Evolutionary conservation across 2,113 vertebrate genomes (phyloP).

Genomic region (Tetrao urogallus): DNA sequence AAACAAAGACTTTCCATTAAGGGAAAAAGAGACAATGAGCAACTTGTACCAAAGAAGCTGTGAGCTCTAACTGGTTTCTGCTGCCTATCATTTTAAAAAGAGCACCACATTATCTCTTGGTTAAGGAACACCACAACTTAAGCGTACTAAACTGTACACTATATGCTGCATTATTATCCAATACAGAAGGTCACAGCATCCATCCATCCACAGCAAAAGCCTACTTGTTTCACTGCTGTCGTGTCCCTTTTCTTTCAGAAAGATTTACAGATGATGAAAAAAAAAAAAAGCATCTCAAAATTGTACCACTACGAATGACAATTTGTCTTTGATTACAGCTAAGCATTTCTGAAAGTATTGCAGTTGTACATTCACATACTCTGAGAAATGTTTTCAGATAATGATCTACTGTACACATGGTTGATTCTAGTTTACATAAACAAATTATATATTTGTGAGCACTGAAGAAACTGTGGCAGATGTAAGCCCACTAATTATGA

Average conservation of each 20-base stretch:
- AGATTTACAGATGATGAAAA: neutral
- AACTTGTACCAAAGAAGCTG: neutral
- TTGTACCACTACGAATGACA: neutral
- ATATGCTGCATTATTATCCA: slow-evolving; percentile 5
- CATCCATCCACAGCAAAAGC: slow-evolving; percentile 13
- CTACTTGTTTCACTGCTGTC: neutral
- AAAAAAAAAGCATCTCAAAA: neutral
- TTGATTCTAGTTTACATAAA: slow-evolving; percentile 58
- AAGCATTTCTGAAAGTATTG: slow-evolving; percentile 39
- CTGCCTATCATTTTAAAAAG: neutral
- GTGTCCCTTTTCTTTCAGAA: neutral
- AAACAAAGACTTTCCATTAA: neutral
- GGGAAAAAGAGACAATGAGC: neutral
- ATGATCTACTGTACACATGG: slow-evolving; percentile 37
- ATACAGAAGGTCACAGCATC: slow-evolving; percentile 24
- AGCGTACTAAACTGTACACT: neutral
- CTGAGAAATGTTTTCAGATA: slow-evolving; percentile 44
- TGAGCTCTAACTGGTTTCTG: neutral
- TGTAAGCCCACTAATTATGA: slow-evolving; percentile 64
- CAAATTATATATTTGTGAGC: slow-evolving; percentile 44
- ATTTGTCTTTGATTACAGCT: slow-evolving; percentile 38
- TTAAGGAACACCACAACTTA: neutral
- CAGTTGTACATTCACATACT: slow-evolving; percentile 27
- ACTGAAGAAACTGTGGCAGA: slow-evolving; percentile 34
- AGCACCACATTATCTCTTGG: neutral